phyloP scores from a whole-genome alignment of 1,140 invertebrate species.

The Psix sp. region DNA sequence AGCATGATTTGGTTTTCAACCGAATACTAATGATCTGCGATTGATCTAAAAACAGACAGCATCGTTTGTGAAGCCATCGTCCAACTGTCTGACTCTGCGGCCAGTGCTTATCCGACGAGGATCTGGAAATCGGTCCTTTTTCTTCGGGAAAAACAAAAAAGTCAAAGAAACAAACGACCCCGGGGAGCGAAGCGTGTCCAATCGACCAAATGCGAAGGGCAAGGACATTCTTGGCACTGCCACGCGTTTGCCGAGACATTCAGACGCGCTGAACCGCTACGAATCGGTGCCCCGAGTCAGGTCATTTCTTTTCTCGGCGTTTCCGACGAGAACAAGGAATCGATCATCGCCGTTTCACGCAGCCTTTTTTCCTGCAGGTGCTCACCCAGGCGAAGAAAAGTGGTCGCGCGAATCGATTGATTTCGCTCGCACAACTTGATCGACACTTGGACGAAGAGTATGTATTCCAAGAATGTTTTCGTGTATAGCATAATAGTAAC shows the following conservation, averaged over 20 bases:
- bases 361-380: constrained; percentile 31
- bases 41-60: constrained; percentile 11
- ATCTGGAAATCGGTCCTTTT: constrained; percentile 26
- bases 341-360: constrained; percentile 43
- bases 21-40: constrained; percentile 31
- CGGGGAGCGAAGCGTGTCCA: constrained; percentile 29
- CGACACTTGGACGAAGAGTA: constrained; percentile 3
- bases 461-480: constrained; percentile 3
- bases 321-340: constrained; percentile 37
- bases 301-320: constrained; percentile 35
- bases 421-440: background rate
- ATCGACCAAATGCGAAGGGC: constrained; percentile 42
- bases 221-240: constrained; percentile 32
- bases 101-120: constrained; percentile 18
- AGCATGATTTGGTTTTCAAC: background rate
- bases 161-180: constrained; percentile 8
- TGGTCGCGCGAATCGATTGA: constrained; percentile 1
- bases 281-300: constrained; percentile 24
- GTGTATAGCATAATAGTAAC: too few species aligned
- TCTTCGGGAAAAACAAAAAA: constrained; percentile 38
- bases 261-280: constrained; percentile 40
- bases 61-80: constrained; percentile 3
- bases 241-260: constrained; percentile 50
- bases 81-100: constrained; percentile 6
- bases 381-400: background rate